These are phyloP conservation scores for Lepidurus couesii DNA, from an alignment of 1,140 invertebrate genomes.

Conservation along the genomic window DNA sequence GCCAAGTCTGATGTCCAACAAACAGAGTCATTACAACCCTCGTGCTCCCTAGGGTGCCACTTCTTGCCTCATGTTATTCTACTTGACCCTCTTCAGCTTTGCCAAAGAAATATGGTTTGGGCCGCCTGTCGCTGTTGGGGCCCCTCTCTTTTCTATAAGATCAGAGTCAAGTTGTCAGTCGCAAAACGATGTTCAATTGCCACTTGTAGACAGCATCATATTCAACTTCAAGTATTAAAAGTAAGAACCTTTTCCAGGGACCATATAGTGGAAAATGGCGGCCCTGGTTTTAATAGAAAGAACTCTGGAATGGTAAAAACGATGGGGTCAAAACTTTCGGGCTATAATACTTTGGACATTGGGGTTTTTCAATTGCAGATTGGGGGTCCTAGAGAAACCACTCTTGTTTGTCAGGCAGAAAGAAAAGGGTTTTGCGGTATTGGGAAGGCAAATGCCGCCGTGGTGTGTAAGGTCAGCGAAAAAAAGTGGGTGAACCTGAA, in stretches of 20 bases:
- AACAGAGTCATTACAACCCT: conserved; percentile 15
- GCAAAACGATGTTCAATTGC: not conserved
- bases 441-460: not conserved
- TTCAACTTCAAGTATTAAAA: not conserved
- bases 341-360: too few species aligned
- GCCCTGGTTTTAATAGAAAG: not conserved
- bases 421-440: not conserved
- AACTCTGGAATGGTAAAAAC: not conserved
- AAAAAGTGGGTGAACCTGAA: conserved; percentile 19
- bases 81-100: conserved; percentile 18
- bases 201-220: conserved; percentile 10
- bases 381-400: not conserved
- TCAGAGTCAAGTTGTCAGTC: conserved; percentile 11
- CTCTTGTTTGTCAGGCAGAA: not conserved
- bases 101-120: not conserved
- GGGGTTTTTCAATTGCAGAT: too few species aligned
- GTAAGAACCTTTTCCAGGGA: not conserved
- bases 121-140: not conserved
- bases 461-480: not conserved
- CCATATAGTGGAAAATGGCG: not conserved
- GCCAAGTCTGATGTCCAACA: not conserved
- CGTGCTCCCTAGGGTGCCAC: not conserved
- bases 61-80: conserved; percentile 15
- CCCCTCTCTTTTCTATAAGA: not conserved
- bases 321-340: not conserved